Conservation (phyloP, 2,888 invertebrate genomes). For the Andrena trimmerana region DNA sequence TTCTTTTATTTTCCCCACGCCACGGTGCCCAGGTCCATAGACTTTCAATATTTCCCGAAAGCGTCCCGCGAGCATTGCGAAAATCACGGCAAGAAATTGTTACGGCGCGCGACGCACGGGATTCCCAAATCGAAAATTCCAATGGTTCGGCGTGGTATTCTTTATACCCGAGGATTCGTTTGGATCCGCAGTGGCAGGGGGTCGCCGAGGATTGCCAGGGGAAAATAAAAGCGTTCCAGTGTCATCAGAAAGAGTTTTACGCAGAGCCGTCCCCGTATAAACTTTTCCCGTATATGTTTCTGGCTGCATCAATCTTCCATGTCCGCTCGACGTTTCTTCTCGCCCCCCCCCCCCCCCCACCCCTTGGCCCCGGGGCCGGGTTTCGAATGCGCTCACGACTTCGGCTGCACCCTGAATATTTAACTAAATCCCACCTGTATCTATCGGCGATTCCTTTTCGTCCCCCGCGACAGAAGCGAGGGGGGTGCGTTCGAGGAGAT, state of each 20-base stretch:
- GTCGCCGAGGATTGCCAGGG: neutral
- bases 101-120: neutral
- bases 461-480: conserved; percentile 36
- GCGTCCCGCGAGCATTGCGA: neutral
- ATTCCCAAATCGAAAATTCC: conserved; percentile 31
- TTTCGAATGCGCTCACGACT: conserved; percentile 40
- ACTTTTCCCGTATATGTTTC: conserved; percentile 43
- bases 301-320: conserved; percentile 60
- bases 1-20: too few species aligned
- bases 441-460: conserved; percentile 56
- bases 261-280: conserved; percentile 21
- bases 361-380: neutral
- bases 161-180: conserved; percentile 3
- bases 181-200: neutral
- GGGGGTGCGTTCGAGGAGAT: conserved; percentile 4
- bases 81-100: conserved; percentile 14
- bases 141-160: neutral
- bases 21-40: neutral
- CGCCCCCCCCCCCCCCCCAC: too few species aligned
- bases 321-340: conserved; percentile 36
- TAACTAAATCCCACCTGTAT: conserved; percentile 61
- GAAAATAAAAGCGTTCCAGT: conserved; percentile 47
- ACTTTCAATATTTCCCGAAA: conserved; percentile 30
- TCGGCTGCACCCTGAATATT: conserved; percentile 59
- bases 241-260: conserved; percentile 46